A percentile compares a stretch with the other conserved stretches of the same genome.
phyloP scores from a whole-genome alignment of 1,140 invertebrate genomes.

The Aradophagus sp. region DNA sequence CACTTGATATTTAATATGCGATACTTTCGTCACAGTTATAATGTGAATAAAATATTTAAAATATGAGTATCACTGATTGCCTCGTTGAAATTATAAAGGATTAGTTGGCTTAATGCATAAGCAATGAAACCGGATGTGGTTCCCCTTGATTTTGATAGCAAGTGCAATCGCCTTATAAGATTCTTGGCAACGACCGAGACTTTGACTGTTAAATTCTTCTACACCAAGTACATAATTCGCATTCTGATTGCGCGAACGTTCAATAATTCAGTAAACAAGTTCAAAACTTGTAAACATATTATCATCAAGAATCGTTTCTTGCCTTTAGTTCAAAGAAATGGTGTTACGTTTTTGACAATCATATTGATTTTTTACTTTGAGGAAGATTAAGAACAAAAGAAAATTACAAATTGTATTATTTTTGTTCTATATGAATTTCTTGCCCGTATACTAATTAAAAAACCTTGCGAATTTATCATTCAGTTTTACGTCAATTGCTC shows the following conservation, averaged over 20 bases:
- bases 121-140: slow-evolving; percentile 44
- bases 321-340: no score
- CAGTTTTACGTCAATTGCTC: slow-evolving; percentile 6
- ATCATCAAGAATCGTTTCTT: no score
- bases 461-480: slow-evolving; percentile 11
- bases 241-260: not conserved
- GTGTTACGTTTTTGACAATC: slow-evolving; percentile 4
- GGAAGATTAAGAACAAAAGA: no score
- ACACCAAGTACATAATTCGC: slow-evolving; percentile 11
- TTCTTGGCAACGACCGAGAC: slow-evolving; percentile 48
- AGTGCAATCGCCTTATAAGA: slow-evolving; percentile 26
- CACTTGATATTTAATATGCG: slow-evolving; percentile 19
- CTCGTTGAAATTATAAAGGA: slow-evolving; percentile 35
- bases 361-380: no score
- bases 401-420: no score
- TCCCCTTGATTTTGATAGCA: slow-evolving; percentile 48
- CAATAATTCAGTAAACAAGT: not conserved
- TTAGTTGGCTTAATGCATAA: slow-evolving; percentile 17
- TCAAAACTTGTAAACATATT: no score
- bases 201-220: slow-evolving; percentile 43
- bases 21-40: slow-evolving; percentile 27
- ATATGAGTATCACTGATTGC: slow-evolving; percentile 29
- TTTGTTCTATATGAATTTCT: no score
- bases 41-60: slow-evolving; percentile 31
- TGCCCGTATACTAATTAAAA: no score